A percentile compares a stretch with the other conserved stretches of the same genome.
Conservation (phyloP, 2,888 invertebrate genomes). For the Acrobasis consociella region DNA sequence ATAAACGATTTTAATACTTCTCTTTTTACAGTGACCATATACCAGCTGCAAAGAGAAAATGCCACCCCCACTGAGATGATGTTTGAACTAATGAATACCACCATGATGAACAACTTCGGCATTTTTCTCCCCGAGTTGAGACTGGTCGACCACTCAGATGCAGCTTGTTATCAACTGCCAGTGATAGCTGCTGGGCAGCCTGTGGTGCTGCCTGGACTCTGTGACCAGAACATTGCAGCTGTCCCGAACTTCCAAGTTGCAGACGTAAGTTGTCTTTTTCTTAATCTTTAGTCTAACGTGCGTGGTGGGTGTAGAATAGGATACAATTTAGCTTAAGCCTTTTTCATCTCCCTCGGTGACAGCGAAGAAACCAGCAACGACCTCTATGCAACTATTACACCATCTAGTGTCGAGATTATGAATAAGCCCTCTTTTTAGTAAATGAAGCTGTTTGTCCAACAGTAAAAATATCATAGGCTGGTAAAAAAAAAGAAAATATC, state of each 20-base stretch:
- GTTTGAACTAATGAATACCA: constrained; percentile 40
- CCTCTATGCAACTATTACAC: too few species aligned
- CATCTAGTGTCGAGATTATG: too few species aligned
- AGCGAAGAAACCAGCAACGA: too few species aligned
- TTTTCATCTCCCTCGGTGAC: too few species aligned
- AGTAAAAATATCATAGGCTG: too few species aligned
- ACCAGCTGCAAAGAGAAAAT: constrained; percentile 51
- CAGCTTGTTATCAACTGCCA: constrained; percentile 56
- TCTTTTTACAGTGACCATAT: constrained; percentile 57
- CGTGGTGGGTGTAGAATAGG: background rate
- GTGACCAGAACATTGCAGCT: constrained; percentile 37
- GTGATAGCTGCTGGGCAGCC: constrained; percentile 49
- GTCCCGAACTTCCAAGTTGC: constrained; percentile 30
- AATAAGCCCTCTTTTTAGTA: too few species aligned
- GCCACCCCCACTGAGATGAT: constrained; percentile 38
- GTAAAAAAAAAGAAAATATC: too few species aligned
- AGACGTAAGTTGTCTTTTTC: background rate
- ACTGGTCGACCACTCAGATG: constrained; percentile 45
- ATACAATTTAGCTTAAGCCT: too few species aligned
- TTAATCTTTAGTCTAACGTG: background rate
- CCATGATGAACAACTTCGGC: constrained; percentile 39
- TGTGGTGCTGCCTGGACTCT: constrained; percentile 60
- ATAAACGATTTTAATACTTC: background rate
- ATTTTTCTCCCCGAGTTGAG: constrained; percentile 40
- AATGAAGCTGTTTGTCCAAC: too few species aligned